Evolutionary conservation across 2,888 invertebrate species (phyloP), one percentile per base, ranked within the genome.

Genomic region (Parnassius mnemosyne): DNA sequence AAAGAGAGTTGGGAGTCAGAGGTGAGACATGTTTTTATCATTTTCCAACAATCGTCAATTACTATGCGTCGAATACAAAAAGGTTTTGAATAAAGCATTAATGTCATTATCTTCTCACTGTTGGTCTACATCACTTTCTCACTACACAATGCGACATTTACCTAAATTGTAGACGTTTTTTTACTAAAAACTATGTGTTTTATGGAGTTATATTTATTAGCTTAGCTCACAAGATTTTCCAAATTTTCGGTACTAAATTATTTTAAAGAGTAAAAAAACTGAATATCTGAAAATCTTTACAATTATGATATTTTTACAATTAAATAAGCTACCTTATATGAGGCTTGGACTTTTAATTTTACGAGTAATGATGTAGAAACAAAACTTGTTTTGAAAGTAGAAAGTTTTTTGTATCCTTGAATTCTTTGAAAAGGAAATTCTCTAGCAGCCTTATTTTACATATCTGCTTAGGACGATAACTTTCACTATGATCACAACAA

Each of bases 1-100:
- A 90, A 90, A 80, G 83, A 90, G 72, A 78, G 84, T 68, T 91
- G 91, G 91, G 89, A 91, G 79, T 85, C 91, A 11, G 90, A 91
- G 85, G 91, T 91, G 78, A 87, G 82, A 69, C 66, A 63, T 62
- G 58, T 60, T 65, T 69, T 68, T 77, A 76, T 76, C 64, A 63
- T 61, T 53, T 52, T 57, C 59, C 57, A 58, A 44, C 58, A 63
- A 63, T 57, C 66, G 68, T 68, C 70, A 72, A 73, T 74, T 69
- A 76, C 74, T 69, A 78, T 67, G 73, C 73, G 71, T 76, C 75
- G 76, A 78, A 79, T 74, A 78, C 77, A 75, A 72, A 77, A 79
- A 73, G 77, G 72, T 68, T 71, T 69, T 75, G 75, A 73, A 74
- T 75, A 71, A 71, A 64, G 67, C 69, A 67, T 57, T 72, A 74